A percentile compares a stretch with the other conserved stretches of the same genome.
These are phyloP conservation scores for Tretioscincus oriximinensis DNA, from an alignment of 2,113 vertebrate genomes.

Conservation along the genomic window DNA sequence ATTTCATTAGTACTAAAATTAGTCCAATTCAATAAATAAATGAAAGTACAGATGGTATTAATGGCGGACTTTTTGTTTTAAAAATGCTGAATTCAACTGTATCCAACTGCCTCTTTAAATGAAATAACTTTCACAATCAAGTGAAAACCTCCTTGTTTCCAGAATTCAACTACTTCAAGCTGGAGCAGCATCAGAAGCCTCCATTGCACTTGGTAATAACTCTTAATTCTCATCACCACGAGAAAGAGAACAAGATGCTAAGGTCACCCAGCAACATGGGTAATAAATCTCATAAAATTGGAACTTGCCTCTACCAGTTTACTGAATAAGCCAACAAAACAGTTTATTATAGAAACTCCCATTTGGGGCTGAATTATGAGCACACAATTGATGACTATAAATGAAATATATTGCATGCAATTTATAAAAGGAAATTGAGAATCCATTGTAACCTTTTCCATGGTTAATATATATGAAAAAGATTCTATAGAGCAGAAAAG, in stretches of 20 bases:
- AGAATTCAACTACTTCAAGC: conserved; percentile 22
- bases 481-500: neutral
- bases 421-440: conserved; percentile 27
- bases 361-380: conserved; percentile 36
- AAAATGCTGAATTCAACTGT: conserved; percentile 8
- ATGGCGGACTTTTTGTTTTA: neutral
- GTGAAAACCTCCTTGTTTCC: neutral
- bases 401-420: conserved; percentile 17
- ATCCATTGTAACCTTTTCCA: conserved; percentile 11
- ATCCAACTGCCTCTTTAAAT: conserved; percentile 8
- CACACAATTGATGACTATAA: conserved; percentile 41
- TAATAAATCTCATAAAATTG: conserved; percentile 36
- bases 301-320: conserved; percentile 17
- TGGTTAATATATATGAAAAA: conserved; percentile 21
- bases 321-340: conserved; percentile 21
- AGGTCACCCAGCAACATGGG: neutral
- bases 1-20: neutral
- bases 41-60: neutral
- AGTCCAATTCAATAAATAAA: neutral
- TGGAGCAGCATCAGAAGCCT: conserved; percentile 30
- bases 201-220: conserved; percentile 14
- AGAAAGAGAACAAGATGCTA: neutral
- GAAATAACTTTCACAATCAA: conserved; percentile 9
- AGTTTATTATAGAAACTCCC: conserved; percentile 14
- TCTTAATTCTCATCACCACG: conserved; percentile 29